Conservation (phyloP, 2,888 invertebrate genomes). For the Helicoverpa assulta region DNA sequence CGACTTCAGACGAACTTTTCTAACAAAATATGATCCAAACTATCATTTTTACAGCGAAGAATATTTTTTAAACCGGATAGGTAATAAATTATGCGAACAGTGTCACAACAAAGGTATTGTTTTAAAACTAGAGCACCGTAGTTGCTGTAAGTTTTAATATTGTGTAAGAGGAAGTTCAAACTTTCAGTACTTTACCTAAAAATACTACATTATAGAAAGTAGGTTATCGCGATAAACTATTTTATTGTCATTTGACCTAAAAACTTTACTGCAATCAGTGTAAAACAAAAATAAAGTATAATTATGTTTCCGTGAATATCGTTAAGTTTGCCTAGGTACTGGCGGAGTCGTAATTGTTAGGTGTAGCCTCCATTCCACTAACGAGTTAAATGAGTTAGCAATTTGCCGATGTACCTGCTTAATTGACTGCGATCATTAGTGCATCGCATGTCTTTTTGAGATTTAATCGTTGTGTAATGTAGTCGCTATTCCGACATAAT, state of each 20-base stretch:
- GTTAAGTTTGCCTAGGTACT: constrained; percentile 43
- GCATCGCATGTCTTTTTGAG: constrained; percentile 44
- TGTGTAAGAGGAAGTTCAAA: constrained; percentile 36
- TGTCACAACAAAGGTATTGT: constrained; percentile 50
- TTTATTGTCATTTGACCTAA: constrained; percentile 61
- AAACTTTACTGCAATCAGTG: constrained; percentile 46
- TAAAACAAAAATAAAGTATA: constrained; percentile 59
- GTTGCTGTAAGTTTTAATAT: constrained; percentile 38
- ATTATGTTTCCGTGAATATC: constrained; percentile 57
- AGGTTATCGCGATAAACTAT: constrained; percentile 56
- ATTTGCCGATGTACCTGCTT: constrained; percentile 54
- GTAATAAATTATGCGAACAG: constrained; percentile 50
- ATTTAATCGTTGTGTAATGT: constrained; percentile 17
- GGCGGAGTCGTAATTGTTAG: constrained; percentile 40
- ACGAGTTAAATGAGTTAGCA: constrained; percentile 60
- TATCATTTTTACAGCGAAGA: constrained; percentile 56
- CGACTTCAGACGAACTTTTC: constrained; percentile 51
- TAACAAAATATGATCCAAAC: constrained; percentile 53
- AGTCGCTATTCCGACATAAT: constrained; percentile 8
- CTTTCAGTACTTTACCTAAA: constrained; percentile 42
- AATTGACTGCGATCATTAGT: constrained; percentile 49
- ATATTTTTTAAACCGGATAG: constrained; percentile 37
- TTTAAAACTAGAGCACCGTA: constrained; percentile 40
- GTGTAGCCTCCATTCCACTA: constrained; percentile 49
- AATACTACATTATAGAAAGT: constrained; percentile 46